Base-by-base conservation (phyloP, 2,888 invertebrate species). In the Nomada ferruginata region DNA sequence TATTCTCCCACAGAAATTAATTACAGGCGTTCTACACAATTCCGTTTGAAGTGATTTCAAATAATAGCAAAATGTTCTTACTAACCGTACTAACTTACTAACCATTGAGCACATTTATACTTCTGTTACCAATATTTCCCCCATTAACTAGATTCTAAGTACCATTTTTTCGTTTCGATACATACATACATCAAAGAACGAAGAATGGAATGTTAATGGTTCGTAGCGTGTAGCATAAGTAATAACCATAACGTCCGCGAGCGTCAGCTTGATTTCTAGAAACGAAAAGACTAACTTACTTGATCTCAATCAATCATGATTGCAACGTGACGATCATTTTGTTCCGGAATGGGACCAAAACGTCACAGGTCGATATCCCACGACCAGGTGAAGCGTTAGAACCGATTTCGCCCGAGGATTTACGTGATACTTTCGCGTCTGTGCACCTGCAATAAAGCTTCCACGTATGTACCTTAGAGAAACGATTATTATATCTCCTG, bases 351-450 rank as follows among this genome's bases (percentile, higher is more conserved):
- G 66, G 36, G 47, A 64, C 52, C 47, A n/a, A 81, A 69, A 55
- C 69, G 61, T 63, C 55, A 44, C 47, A 70, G 75, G 70, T 71
- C 76, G 82, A 82, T 87, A 89, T 87, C 83, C 79, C 83, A 83
- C 85, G 85, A 82, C 83, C 72, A 47, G 47, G 64, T 42, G 52
- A 57, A 64, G 29, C 52, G 66, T 77, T 61, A 57, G 73, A 69
- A 50, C 61, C 47, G 23, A 83, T 66, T 80, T 87, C 53, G 73
- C 70, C 61, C 0, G 42, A 66, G 50, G 78, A 68, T 63, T 63
- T 26, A n/a, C 57, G 53, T 13, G 52, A 64, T 63, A 70, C 71
- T 82, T 85, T 87, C 73, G 64, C 84, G 70, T 75, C 57, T 23
- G 53, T 29, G 29, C 59, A 74, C 64, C 74, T 53, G 75, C 50